Conservation (phyloP, 1,140 invertebrate species). For the Callitettix versicolor region DNA sequence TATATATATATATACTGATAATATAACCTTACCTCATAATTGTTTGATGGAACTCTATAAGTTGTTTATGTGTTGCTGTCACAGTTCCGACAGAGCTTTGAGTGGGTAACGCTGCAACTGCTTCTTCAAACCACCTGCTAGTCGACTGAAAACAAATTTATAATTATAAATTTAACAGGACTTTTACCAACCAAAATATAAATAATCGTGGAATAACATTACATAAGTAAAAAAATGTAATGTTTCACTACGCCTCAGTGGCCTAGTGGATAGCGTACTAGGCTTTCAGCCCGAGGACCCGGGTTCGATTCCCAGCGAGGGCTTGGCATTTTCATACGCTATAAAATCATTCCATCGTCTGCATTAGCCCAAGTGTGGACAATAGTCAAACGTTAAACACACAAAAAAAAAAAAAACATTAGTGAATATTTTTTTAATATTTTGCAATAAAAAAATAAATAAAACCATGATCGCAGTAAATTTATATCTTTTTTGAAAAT, state of each 20-base stretch:
- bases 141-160: conserved; percentile 37
- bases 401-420: background rate
- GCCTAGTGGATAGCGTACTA: too few species aligned
- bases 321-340: too few species aligned
- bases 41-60: conserved; percentile 71
- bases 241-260: background rate
- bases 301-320: too few species aligned
- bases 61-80: conserved; percentile 69
- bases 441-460: background rate
- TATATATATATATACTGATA: too few species aligned
- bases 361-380: too few species aligned
- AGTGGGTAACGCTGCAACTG: conserved; percentile 62
- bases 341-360: background rate
- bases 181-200: background rate
- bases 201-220: background rate
- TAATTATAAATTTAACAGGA: conserved; percentile 18
- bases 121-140: conserved; percentile 60
- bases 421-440: background rate
- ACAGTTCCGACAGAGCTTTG: conserved; percentile 60
- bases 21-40: conserved; percentile 55
- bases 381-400: too few species aligned
- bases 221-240: conserved; percentile 13
- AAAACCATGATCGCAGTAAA: too few species aligned
- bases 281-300: too few species aligned
- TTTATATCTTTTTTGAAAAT: too few species aligned